A percentile compares a stretch with the other conserved stretches of the same genome.
Evolutionary conservation across 2,797 vertebrate species (phyloP).

Genomic region (Petrocephalus schoutedeni): DNA sequence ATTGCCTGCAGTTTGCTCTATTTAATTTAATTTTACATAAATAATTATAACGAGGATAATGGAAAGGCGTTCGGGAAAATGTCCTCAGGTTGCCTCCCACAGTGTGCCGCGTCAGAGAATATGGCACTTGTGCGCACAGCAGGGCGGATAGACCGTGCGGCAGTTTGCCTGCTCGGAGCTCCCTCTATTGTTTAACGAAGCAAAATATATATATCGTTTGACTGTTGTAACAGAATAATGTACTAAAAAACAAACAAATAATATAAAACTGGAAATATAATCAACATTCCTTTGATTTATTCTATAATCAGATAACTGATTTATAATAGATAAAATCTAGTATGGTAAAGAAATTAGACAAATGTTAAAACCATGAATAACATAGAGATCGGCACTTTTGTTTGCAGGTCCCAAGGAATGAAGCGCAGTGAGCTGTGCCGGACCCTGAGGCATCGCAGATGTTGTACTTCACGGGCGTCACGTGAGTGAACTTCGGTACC

Average conservation of each 20-base stretch:
- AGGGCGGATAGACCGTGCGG: not conserved
- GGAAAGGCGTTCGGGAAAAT: not conserved
- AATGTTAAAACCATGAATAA: not conserved
- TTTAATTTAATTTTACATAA: not conserved
- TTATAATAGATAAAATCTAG: not conserved
- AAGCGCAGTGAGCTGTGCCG: not conserved
- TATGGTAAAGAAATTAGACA: not conserved
- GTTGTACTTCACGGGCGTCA: not conserved
- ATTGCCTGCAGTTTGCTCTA: not conserved
- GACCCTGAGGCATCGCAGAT: not conserved
- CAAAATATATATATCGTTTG: not conserved
- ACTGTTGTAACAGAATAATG: not conserved
- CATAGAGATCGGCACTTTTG: not conserved
- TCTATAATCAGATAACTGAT: not conserved
- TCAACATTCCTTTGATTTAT: not conserved
- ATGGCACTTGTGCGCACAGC: not conserved
- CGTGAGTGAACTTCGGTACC: not conserved
- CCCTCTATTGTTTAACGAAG: constrained; percentile 44
- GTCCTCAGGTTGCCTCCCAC: not conserved
- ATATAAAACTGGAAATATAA: not conserved
- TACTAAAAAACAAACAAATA: not conserved
- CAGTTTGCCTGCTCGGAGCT: constrained; percentile 41
- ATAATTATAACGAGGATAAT: not conserved
- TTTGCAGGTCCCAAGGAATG: not conserved
- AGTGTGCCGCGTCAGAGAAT: constrained; percentile 7